These are phyloP conservation scores for Saxidomus purpurata DNA, from an alignment of 1,140 invertebrate genomes.

Conservation along the genomic window DNA sequence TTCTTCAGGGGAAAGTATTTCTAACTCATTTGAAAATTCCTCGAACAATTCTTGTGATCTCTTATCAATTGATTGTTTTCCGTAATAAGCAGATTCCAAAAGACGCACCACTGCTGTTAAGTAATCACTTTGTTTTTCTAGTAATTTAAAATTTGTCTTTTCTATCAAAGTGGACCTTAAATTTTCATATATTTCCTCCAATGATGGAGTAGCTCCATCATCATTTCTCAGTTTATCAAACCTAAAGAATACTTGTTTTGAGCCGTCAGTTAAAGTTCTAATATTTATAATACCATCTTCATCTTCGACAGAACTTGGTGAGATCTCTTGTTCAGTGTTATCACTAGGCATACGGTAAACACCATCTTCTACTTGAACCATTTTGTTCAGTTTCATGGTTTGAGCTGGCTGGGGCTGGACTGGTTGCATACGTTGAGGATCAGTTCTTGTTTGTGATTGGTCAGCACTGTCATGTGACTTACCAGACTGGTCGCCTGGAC, in stretches of 20 bases:
- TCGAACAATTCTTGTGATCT: slow-evolving; percentile 69
- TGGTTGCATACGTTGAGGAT: neutral
- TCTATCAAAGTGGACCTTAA: slow-evolving; percentile 74
- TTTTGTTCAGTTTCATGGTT: neutral
- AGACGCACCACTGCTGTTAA: slow-evolving; percentile 78
- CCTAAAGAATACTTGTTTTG: slow-evolving; percentile 76
- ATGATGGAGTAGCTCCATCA: slow-evolving; percentile 68
- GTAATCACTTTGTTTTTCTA: slow-evolving; percentile 75
- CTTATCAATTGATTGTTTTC: slow-evolving; percentile 69
- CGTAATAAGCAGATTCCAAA: slow-evolving; percentile 80
- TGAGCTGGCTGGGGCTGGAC: neutral
- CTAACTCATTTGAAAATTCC: slow-evolving; percentile 71
- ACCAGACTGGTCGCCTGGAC: slow-evolving; percentile 3
- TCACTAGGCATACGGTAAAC: slow-evolving; percentile 57
- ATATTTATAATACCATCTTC: slow-evolving; percentile 73
- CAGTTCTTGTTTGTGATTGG: neutral
- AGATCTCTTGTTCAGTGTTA: neutral
- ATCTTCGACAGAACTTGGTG: slow-evolving; percentile 6
- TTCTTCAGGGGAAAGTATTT: slow-evolving; percentile 52
- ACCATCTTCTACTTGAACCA: slow-evolving; percentile 3
- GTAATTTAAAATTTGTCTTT: slow-evolving; percentile 78
- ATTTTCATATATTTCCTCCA: slow-evolving; percentile 81
- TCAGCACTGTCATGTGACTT: neutral
- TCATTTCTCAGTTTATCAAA: slow-evolving; percentile 68
- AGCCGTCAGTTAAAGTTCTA: slow-evolving; percentile 74